Evolutionary conservation across 2,113 vertebrate genomes (phyloP).

Genomic region (Grus americana): DNA sequence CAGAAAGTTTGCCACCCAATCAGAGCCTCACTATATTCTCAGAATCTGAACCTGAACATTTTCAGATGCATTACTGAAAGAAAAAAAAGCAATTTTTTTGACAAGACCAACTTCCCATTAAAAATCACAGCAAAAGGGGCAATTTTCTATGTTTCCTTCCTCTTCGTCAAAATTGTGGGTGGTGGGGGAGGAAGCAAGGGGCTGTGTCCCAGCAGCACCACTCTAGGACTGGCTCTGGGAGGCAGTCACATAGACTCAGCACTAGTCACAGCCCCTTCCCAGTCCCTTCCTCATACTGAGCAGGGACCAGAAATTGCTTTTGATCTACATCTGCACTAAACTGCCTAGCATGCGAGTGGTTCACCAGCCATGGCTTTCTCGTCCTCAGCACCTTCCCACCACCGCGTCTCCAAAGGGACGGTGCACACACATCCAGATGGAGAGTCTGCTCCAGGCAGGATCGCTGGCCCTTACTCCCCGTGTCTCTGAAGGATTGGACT

Average conservation of each 20-base stretch:
- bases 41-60: not conserved
- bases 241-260: not conserved
- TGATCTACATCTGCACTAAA: too few relatives aligned
- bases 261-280: not conserved
- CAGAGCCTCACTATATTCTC: not conserved
- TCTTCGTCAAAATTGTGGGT: not conserved
- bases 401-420: not conserved
- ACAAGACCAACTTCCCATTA: not conserved
- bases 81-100: not conserved
- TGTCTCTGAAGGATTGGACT: not conserved
- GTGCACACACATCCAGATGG: accelerated
- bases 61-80: not conserved
- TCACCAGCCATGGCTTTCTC: not conserved
- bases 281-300: not conserved
- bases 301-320: not conserved
- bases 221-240: not conserved
- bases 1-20: not conserved
- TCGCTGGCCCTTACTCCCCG: not conserved
- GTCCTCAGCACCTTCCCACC: not conserved
- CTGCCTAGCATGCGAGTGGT: not conserved
- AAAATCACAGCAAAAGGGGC: not conserved
- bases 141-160: not conserved
- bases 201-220: not conserved
- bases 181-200: not conserved
- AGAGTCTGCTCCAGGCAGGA: not conserved